Base-by-base conservation (phyloP, 2,888 invertebrate genomes). In the Arenicola marina region DNA sequence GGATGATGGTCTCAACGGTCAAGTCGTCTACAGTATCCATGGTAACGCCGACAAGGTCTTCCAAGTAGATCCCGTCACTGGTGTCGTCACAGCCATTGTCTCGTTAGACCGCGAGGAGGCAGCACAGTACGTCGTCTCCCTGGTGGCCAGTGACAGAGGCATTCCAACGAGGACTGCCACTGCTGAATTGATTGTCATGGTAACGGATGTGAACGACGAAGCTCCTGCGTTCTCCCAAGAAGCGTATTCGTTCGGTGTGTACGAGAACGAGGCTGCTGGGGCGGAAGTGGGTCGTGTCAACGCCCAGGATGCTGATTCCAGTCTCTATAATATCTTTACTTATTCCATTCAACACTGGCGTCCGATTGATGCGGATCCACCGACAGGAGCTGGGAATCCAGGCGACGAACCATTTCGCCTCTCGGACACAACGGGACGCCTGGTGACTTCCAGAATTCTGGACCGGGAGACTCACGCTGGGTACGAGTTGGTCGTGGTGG, bases 11-110 rank as follows among this genome's bases (percentile, higher is more conserved):
- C 91, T 91, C 21, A 92, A 93, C 84, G 90, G 91, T 56, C 88
- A 89, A 72, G 87, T 95, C 65, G 88, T 89, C 62, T 96, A 95
- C 85, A 91, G 92, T 74, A 90, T 95, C 72, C 93, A 59, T 15
- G 56, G 48, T 7, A 95, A 95, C 26, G 95, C 4, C 15, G 4
- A 4, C 7, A 7, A 38, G 24, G 7, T 4, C 34, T 56, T 56
- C 38, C 4, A 4, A 4, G 38, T 56, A 21, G 59, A 65, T 33
- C 4, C 48, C 11, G 33, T n/a, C 24, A 33, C 51, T 11, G 59
- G 59, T 24, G 34, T 32, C 21, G 28, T 59, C 15, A 33, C 26
- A n/a, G 21, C 34, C 1, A 51, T 28, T 24, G 33, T 7, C 18
- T 26, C 21, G 4, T 31, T 59, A 26, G 38, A 59, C 34, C 32